Evolutionary conservation across 2,888 invertebrate genomes (phyloP), one percentile per base, ranked within the genome.

Genomic region (Trissolcus japonicus): DNA sequence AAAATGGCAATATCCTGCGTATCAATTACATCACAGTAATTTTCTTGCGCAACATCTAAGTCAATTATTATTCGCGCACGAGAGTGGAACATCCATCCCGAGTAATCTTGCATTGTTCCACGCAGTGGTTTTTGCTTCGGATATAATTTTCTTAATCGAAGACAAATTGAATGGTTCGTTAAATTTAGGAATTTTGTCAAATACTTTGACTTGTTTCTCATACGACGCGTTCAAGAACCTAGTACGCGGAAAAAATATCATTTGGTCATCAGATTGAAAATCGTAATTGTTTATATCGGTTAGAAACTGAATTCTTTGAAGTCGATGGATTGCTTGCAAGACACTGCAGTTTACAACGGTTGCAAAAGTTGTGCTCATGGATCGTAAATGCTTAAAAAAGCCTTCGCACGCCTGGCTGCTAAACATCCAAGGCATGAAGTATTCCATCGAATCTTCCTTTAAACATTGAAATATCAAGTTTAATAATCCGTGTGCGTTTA

Each of bases 61-160:
- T 21, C 21, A 21, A 21, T 21, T 21, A n/a, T 21, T 17, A 9
- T 71, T 11, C 41, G 71, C 71, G 25, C 29, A 9, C 3, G 29
- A 13, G 11, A 14, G 2, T 13, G 62, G 46, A 1, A 57, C 53
- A 35, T 50, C 11, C 71, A 59, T 63, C 9, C 53, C 63, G n/a
- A n/a, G n/a, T 46, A 72, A 16, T 6, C 9, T 11, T 6, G 46
- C 17, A 13, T 25, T 43, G 17, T 35, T 14, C 17, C 46, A 29
- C 14, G 71, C 71, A 63, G 63, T 56, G 17, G 9, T n/a, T 53
- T 72, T 72, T 6, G 63, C 63, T 43, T 41, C 41, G n/a, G 3
- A 3, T 17, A 63, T 41, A 13, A 67, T 48, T 19, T 13, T 14
- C 7, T 19, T 57, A 11, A 67, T 67, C 3, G 51, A n/a, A 54